phyloP scores from a whole-genome alignment of 2,113 vertebrate genomes.

The Climacteris rufus region DNA sequence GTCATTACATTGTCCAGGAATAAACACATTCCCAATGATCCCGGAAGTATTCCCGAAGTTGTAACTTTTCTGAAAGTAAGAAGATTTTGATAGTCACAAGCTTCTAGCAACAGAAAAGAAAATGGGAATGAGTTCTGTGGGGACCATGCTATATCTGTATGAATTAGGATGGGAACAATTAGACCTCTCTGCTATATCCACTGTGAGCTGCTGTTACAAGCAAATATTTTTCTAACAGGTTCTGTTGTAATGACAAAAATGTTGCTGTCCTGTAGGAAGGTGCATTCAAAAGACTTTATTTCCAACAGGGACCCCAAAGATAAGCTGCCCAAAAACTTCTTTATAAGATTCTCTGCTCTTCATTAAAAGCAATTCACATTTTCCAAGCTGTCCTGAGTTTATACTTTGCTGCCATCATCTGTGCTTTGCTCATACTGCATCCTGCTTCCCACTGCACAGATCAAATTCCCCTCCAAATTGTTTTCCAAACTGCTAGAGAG shows the following conservation, averaged over 20 bases:
- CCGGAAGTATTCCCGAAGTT: neutral
- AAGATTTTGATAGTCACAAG: neutral
- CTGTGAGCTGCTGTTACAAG: neutral
- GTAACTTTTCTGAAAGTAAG: neutral
- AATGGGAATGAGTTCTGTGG: neutral
- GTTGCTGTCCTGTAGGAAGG: neutral
- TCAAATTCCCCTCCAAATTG: neutral
- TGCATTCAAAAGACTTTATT: neutral
- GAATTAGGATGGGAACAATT: neutral
- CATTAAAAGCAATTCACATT: neutral
- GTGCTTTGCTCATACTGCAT: conserved; percentile 7
- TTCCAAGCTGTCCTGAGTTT: neutral
- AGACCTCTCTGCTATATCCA: neutral
- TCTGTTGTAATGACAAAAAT: neutral
- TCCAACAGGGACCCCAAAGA: neutral
- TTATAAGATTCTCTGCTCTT: neutral
- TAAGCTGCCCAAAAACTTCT: neutral
- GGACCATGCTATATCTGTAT: neutral
- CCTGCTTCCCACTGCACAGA: neutral
- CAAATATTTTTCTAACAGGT: neutral
- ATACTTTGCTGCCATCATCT: conserved; percentile 60
- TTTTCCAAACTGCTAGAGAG: neutral
- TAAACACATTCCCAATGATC: neutral
- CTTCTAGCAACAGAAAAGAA: neutral
- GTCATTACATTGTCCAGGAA: neutral